Conservation (phyloP, 2,113 vertebrate species). For the Acinonyx jubatus region DNA sequence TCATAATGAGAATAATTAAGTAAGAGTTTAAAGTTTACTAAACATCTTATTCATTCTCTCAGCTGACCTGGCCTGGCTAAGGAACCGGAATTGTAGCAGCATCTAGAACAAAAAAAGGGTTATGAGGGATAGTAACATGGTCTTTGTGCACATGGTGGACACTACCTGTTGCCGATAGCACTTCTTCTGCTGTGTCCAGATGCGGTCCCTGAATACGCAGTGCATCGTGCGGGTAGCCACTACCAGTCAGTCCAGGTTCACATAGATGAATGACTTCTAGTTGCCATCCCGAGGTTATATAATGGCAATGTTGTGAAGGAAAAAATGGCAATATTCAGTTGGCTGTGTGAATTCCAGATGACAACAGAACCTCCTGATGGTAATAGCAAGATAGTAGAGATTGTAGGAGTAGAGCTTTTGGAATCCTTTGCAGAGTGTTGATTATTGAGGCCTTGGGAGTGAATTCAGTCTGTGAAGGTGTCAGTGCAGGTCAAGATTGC, state of each 20-base stretch:
- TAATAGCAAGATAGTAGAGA: not conserved
- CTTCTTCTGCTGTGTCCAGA: not conserved
- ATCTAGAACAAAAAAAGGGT: not conserved
- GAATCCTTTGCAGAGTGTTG: not conserved
- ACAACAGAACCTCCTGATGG: not conserved
- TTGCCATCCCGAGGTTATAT: not conserved
- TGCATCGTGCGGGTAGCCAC: not conserved
- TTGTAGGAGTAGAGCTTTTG: not conserved
- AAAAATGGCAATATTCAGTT: not conserved
- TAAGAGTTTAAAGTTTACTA: not conserved
- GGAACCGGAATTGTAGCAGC: not conserved
- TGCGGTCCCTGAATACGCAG: not conserved
- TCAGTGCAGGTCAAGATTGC: not conserved
- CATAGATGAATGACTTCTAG: not conserved
- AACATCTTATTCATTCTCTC: not conserved
- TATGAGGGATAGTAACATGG: not conserved
- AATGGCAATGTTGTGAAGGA: conserved; percentile 24
- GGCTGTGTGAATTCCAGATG: not conserved
- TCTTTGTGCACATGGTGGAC: not conserved
- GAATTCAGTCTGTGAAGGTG: not conserved
- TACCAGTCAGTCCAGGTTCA: not conserved
- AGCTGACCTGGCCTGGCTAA: not conserved
- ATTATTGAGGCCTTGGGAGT: not conserved
- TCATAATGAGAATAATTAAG: not conserved
- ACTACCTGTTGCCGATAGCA: not conserved